Conservation (phyloP, 2,113 vertebrate genomes). For the Xenopus borealis region DNA sequence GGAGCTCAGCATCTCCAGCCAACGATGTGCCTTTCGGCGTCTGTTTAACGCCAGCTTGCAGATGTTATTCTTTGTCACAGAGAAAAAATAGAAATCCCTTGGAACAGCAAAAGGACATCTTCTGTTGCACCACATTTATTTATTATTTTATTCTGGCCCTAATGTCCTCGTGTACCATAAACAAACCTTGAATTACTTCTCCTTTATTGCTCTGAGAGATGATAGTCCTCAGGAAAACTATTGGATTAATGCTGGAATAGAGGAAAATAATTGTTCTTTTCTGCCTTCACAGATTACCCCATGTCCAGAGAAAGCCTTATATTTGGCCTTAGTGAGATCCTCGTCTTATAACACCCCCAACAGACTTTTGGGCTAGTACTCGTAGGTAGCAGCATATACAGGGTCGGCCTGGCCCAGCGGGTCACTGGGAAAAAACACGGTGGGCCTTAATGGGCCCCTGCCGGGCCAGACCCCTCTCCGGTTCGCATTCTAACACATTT, state of each 20-base stretch:
- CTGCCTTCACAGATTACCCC: too few relatives aligned
- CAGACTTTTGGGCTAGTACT: too few relatives aligned
- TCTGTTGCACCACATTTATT: not conserved
- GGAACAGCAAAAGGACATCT: conserved; percentile 20
- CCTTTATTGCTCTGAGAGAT: not conserved
- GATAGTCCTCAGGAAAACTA: not conserved
- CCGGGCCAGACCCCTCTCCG: too few relatives aligned
- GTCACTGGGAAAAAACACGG: too few relatives aligned
- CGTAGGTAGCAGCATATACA: too few relatives aligned
- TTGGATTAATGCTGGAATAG: not conserved
- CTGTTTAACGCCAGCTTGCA: conserved; percentile 33
- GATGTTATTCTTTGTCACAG: conserved; percentile 34
- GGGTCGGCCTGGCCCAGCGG: too few relatives aligned
- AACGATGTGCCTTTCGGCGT: conserved; percentile 21
- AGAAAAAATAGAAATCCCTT: conserved; percentile 30
- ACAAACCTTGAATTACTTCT: not conserved
- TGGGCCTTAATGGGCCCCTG: too few relatives aligned
- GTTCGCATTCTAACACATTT: too few relatives aligned
- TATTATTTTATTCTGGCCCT: not conserved
- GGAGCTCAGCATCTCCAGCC: conserved; percentile 31
- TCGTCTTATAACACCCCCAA: too few relatives aligned
- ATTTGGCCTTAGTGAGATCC: too few relatives aligned
- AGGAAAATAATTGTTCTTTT: too few relatives aligned
- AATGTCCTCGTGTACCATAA: not conserved
- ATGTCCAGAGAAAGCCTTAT: too few relatives aligned